Evolutionary conservation across 2,888 invertebrate species (phyloP).

Genomic region (Eristalinus aeneus): DNA sequence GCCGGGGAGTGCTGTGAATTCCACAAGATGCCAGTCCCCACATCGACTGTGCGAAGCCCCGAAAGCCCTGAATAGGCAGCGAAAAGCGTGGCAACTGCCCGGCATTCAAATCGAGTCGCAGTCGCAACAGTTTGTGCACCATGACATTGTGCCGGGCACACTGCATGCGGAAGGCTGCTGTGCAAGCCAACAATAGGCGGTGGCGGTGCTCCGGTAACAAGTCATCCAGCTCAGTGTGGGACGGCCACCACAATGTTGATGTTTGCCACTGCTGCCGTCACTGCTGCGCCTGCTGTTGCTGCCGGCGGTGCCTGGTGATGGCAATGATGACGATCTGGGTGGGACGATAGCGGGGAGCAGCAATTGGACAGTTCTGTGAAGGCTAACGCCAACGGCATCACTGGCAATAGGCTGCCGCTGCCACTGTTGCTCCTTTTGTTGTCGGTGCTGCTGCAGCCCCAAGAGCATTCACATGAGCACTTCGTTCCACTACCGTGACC

Average conservation of each 20-base stretch:
- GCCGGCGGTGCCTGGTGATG: not conserved
- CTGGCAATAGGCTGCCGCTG: constrained; percentile 10
- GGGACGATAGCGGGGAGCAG: constrained; percentile 8
- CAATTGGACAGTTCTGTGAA: constrained; percentile 57
- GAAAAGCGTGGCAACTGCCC: constrained; percentile 31
- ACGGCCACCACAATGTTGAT: constrained; percentile 19
- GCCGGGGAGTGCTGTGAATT: constrained; percentile 41
- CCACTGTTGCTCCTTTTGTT: too few species aligned
- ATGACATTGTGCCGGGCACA: constrained; percentile 48
- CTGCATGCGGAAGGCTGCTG: constrained; percentile 59
- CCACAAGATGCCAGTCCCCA: constrained; percentile 14
- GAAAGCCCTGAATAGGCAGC: constrained; percentile 32
- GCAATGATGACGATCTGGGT: constrained; percentile 7
- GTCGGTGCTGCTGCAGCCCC: not conserved
- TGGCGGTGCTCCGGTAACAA: constrained; percentile 50
- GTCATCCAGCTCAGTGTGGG: constrained; percentile 27
- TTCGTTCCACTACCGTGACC: constrained; percentile 64
- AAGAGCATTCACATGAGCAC: constrained; percentile 41
- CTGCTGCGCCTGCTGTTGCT: not conserved
- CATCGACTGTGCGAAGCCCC: constrained; percentile 13
- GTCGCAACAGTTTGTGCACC: constrained; percentile 28
- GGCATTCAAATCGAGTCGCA: constrained; percentile 51
- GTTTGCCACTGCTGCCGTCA: not conserved
- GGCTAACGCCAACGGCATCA: constrained; percentile 59
- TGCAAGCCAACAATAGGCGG: constrained; percentile 55